These are phyloP conservation scores for Pavo muticus DNA, from an alignment of 2,113 vertebrate species.

Conservation along the genomic window DNA sequence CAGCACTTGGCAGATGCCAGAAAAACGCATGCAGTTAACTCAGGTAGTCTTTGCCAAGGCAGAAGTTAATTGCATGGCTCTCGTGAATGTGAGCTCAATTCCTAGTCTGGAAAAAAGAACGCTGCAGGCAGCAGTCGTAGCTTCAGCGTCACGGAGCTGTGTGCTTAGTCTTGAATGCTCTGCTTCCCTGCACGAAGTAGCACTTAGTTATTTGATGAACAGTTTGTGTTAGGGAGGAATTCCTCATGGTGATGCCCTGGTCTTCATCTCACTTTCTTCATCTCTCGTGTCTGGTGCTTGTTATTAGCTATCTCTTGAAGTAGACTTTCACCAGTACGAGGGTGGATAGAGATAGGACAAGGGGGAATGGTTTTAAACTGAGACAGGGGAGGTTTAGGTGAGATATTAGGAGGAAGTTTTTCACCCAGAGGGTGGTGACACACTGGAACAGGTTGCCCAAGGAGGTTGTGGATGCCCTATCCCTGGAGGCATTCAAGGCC, in stretches of 20 bases:
- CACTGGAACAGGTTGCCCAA: too few species aligned
- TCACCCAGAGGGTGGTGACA: too few species aligned
- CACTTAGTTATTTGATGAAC: slow-evolving; percentile 17
- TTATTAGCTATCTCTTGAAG: not conserved
- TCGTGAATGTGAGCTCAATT: not conserved
- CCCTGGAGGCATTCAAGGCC: too few species aligned
- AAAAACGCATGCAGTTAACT: not conserved
- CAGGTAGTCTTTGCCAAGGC: not conserved
- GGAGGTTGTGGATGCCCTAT: too few species aligned
- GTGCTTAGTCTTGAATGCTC: not conserved
- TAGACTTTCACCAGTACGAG: not conserved
- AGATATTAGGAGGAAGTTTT: too few species aligned
- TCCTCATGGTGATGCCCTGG: not conserved
- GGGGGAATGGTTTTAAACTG: too few species aligned
- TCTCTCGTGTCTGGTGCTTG: not conserved
- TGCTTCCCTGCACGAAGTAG: not conserved
- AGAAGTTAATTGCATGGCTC: not conserved
- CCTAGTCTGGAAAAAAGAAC: not conserved
- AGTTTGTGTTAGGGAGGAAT: slow-evolving; percentile 10
- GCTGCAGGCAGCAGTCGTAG: not conserved
- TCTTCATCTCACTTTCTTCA: not conserved
- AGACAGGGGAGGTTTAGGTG: too few species aligned
- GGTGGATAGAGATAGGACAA: too few species aligned
- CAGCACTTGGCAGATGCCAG: not conserved
- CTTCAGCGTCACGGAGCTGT: not conserved